A percentile compares a stretch with the other conserved stretches of the same genome.
These are phyloP conservation scores for Morus bassanus DNA, from an alignment of 2,797 vertebrate species.

Conservation along the genomic window DNA sequence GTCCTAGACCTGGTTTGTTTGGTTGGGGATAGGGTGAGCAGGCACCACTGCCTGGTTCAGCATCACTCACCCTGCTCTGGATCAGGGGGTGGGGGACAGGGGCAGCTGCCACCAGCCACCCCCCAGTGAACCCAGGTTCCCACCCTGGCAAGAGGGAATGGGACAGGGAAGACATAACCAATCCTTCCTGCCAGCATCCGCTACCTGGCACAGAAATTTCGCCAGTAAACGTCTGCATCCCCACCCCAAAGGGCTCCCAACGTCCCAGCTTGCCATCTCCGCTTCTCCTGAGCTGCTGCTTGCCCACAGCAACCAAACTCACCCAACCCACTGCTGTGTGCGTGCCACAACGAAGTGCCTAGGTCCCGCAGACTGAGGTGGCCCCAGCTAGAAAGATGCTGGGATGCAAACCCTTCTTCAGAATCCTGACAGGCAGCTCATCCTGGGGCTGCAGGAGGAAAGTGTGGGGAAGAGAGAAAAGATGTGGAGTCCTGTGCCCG, in stretches of 20 bases:
- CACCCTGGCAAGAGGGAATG: neutral
- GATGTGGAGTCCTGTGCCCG: accelerated
- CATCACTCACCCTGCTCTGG: neutral
- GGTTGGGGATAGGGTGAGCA: neutral
- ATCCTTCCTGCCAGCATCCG: neutral
- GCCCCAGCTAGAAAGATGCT: neutral
- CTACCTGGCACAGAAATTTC: neutral
- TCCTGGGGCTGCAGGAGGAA: neutral
- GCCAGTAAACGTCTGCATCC: neutral
- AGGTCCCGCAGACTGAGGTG: neutral
- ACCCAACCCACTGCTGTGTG: neutral
- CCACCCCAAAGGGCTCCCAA: neutral
- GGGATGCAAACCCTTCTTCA: neutral
- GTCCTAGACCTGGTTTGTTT: neutral
- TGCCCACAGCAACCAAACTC: neutral
- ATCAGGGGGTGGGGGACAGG: neutral
- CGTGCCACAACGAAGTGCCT: neutral
- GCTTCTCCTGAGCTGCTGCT: neutral
- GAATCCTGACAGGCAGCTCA: accelerated
- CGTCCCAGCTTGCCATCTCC: neutral
- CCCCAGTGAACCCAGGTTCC: neutral
- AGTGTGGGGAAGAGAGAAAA: neutral
- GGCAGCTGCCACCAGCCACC: neutral
- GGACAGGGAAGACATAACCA: neutral
- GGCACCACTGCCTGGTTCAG: neutral